A percentile compares a stretch with the other conserved stretches of the same genome.
Conservation (phyloP, 30 jellyfish, hydroid and myxozoan species). For the Phacellophora camtschatica region DNA sequence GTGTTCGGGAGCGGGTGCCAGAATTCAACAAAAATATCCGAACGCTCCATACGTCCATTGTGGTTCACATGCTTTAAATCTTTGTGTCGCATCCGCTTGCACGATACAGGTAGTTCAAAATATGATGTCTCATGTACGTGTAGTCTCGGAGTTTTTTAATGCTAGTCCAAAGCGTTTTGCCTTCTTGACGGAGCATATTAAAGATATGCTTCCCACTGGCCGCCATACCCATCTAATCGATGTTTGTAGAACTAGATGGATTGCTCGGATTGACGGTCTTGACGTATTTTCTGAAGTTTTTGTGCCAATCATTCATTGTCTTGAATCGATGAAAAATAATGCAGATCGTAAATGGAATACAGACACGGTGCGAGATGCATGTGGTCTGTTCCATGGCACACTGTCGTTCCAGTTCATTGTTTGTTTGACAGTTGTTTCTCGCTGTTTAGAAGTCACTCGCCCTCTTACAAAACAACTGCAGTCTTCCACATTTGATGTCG, state of each 20-base stretch:
- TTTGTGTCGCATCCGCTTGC: too few species aligned
- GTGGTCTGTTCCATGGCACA: neutral
- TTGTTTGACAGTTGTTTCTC: constrained; percentile 25
- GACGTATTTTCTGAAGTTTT: neutral
- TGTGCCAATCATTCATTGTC: constrained; percentile 1
- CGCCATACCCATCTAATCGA: constrained; percentile 1
- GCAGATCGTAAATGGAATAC: constrained; percentile 15
- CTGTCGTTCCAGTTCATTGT: constrained; percentile 14
- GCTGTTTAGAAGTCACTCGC: constrained; percentile 7
- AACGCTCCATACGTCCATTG: too few species aligned
- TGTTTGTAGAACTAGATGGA: constrained; percentile 56
- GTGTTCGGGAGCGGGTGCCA: too few species aligned
- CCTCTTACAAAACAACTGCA: constrained; percentile 60
- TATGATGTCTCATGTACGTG: too few species aligned
- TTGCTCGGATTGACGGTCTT: constrained; percentile 45
- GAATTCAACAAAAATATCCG: too few species aligned
- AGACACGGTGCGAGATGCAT: neutral
- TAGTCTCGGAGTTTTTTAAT: too few species aligned
- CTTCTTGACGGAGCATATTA: neutral
- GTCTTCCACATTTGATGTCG: constrained; percentile 16
- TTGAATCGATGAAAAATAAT: constrained; percentile 1
- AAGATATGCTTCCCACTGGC: neutral
- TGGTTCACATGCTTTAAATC: too few species aligned
- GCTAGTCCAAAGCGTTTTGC: too few species aligned
- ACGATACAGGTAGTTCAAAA: too few species aligned